A percentile compares a stretch with the other conserved stretches of the same genome.
Conservation (phyloP, 2,888 invertebrate genomes). For the Caenorhabditis imperialis region DNA sequence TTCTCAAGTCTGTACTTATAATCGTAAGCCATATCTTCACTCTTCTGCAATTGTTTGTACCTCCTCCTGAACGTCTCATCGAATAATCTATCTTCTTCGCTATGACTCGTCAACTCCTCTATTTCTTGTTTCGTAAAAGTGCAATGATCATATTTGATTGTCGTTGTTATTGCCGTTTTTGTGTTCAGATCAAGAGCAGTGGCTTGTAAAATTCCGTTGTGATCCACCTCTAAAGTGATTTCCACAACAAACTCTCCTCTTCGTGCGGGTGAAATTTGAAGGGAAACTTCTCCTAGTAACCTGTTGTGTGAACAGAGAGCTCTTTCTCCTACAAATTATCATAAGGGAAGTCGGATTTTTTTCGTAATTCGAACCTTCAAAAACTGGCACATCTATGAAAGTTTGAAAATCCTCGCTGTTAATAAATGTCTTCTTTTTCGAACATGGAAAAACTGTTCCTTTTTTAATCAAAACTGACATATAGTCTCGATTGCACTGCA, state of each 20-base stretch:
- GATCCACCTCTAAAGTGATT: constrained; percentile 43
- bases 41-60: constrained; percentile 50
- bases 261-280: constrained; percentile 16
- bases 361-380: constrained; percentile 32
- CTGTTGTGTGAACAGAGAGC: constrained; percentile 36
- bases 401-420: constrained; percentile 52
- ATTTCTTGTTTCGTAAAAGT: constrained; percentile 49
- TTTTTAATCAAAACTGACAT: constrained; percentile 53
- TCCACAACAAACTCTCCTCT: constrained; percentile 47
- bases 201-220: constrained; percentile 54
- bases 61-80: constrained; percentile 34
- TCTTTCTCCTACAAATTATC: constrained; percentile 27
- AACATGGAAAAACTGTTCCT: constrained; percentile 36
- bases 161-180: constrained; percentile 27
- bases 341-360: not conserved
- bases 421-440: constrained; percentile 37
- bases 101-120: constrained; percentile 21
- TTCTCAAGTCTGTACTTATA: constrained; percentile 46
- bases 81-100: constrained; percentile 26
- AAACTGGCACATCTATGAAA: constrained; percentile 36
- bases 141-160: constrained; percentile 52
- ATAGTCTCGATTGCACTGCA: constrained; percentile 50
- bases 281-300: constrained; percentile 36
- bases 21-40: constrained; percentile 51
- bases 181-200: constrained; percentile 39